Base-by-base conservation (phyloP, 2,797 vertebrate species). In the Avahi laniger region DNA sequence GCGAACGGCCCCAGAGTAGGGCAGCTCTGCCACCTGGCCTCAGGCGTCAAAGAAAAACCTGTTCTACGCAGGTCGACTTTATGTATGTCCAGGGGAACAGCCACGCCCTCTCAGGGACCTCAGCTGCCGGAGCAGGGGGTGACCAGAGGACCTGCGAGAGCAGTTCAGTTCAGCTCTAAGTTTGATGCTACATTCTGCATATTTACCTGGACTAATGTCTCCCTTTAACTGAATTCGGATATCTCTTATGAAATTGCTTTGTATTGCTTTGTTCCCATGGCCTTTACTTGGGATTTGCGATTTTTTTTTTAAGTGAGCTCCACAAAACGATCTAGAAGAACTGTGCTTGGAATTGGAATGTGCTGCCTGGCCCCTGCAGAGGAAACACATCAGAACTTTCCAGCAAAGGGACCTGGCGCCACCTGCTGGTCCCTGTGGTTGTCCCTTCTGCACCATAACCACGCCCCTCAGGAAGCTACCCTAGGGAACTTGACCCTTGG, bases 321-420 rank as follows among this genome's bases (percentile, higher is more conserved):
- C 22, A 61, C 50, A 69, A 81, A 75, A 75, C 26, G 35, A 33
- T 9, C 52, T 43, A 12, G 35, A 61, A 63, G 2, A 14, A 57
- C 13, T 43, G 46, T 59, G 24, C 33, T 81, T 59, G 33, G n/a
- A 10, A 65, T 18, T 0, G 63, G 33, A 17, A n/a, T 0, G 1
- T 4, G 15, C n/a, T 35, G 4, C 59, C 43, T 0, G 17, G 28
- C 4, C 14, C 54, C 28, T 26, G 38, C 18, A 0, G 3, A 52
- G 15, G n/a, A 17, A 7, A 6, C 0, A 4, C 17, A 0, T 7
- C 1, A 3, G 41, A 0, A 20, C 30, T 0, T n/a, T 20, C 38
- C 61, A 18, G 46, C 15, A 4, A 26, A 14, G 75, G 52, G 6
- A 17, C 82, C 33, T 35, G 54, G 78, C 38, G 69, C 96, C 97